Evolutionary conservation across 37 sponge, comb jelly and placozoan species (phyloP).

Genomic region (Aphrocallistes beatrix): DNA sequence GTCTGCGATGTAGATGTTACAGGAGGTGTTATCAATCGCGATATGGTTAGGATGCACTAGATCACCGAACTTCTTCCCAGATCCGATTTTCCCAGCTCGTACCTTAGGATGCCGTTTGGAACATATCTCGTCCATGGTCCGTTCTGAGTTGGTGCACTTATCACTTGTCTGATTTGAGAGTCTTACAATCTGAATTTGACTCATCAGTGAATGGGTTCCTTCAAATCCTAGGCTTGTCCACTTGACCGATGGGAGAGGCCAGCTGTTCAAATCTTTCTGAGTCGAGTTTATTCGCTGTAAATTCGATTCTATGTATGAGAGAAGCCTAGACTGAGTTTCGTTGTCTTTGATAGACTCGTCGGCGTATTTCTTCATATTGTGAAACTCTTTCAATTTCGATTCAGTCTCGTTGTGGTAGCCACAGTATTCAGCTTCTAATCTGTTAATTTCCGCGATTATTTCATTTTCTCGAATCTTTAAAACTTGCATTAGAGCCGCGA

Average conservation of each 20-base stretch:
- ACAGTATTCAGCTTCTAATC: background rate
- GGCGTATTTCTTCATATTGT: constrained; percentile 4
- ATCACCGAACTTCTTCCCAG: background rate
- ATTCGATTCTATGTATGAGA: background rate
- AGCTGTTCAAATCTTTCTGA: background rate
- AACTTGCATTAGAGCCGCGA: background rate
- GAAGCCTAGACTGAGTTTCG: constrained; percentile 10
- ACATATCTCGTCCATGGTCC: background rate
- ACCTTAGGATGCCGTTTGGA: background rate
- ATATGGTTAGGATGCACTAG: background rate
- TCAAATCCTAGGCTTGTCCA: background rate
- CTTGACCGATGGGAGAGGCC: background rate
- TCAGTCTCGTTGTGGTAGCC: constrained; percentile 1
- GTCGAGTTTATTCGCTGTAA: background rate
- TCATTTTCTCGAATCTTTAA: background rate
- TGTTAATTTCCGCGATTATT: constrained; percentile 17
- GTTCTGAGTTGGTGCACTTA: background rate
- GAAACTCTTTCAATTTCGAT: background rate
- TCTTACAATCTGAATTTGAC: background rate
- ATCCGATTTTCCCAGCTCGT: background rate
- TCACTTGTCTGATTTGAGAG: background rate
- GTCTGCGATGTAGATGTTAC: background rate
- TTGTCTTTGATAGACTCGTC: constrained; percentile 11
- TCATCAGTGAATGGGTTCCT: background rate
- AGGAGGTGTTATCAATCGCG: background rate